Conservation (phyloP, 2,888 invertebrate genomes). For the Tiphia femorata region DNA sequence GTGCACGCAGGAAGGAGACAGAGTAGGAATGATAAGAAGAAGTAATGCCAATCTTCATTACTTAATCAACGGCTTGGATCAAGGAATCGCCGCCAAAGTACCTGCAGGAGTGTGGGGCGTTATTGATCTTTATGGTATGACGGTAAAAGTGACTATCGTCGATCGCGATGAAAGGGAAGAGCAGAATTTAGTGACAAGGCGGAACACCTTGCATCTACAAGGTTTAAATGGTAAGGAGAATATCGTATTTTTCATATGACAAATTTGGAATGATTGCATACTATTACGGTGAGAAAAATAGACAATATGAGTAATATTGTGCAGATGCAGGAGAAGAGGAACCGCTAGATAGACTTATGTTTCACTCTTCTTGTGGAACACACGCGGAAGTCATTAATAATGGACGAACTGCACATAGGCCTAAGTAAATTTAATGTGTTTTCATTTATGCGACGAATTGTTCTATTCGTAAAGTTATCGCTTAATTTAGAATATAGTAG, state of each 20-base stretch:
- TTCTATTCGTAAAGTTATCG: not conserved
- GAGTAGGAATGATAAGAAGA: conserved; percentile 92
- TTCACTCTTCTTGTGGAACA: conserved; percentile 92
- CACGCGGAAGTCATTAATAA: conserved; percentile 93
- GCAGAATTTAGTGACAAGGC: conserved; percentile 79
- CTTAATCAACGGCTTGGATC: conserved; percentile 92
- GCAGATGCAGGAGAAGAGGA: conserved; percentile 64
- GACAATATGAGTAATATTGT: conserved; percentile 2
- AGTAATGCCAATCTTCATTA: conserved; percentile 89
- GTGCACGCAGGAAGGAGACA: conserved; percentile 83
- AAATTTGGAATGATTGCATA: too few relatives aligned
- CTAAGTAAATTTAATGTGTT: conserved; percentile 77
- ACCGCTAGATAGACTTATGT: conserved; percentile 79
- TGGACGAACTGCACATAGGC: conserved; percentile 91
- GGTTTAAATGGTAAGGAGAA: conserved; percentile 59
- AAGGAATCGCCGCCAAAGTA: conserved; percentile 90
- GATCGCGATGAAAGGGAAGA: conserved; percentile 85
- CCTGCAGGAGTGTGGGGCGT: conserved; percentile 91
- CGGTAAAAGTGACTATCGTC: conserved; percentile 89
- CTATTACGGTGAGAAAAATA: too few relatives aligned
- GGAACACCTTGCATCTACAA: conserved; percentile 75
- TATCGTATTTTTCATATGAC: not conserved
- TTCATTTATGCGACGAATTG: not conserved
- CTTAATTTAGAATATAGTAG: not conserved
- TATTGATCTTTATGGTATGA: conserved; percentile 95